Evolutionary conservation across 2,113 vertebrate species (phyloP).

Genomic region (Oxyruncus cristatus): DNA sequence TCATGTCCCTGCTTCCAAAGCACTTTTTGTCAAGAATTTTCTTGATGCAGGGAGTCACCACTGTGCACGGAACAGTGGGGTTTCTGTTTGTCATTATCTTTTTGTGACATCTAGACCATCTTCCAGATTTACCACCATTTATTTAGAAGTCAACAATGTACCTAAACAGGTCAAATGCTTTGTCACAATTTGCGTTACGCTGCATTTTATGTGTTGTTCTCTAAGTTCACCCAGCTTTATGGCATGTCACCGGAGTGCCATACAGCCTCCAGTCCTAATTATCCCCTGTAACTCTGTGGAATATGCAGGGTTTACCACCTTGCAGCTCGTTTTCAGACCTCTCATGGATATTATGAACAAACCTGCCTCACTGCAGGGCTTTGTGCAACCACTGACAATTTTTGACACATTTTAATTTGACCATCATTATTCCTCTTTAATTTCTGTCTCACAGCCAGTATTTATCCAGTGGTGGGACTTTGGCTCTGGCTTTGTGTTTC

Average conservation of each 20-base stretch:
- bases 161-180: background rate
- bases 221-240: background rate
- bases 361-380: background rate
- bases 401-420: background rate
- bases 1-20: background rate
- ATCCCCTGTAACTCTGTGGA: background rate
- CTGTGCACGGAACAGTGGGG: background rate
- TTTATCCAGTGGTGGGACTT: background rate
- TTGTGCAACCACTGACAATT: background rate
- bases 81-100: background rate
- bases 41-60: background rate
- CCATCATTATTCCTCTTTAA: background rate
- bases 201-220: background rate
- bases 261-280: background rate
- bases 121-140: background rate
- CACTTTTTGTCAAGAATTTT: background rate
- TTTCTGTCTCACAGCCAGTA: background rate
- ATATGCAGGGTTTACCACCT: background rate
- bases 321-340: background rate
- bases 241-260: background rate
- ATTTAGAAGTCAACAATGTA: background rate
- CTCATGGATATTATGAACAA: background rate
- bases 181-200: background rate
- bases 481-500: background rate
- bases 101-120: background rate